phyloP scores from a whole-genome alignment of 1,140 invertebrate species.

The Elymnias hypermnestra region DNA sequence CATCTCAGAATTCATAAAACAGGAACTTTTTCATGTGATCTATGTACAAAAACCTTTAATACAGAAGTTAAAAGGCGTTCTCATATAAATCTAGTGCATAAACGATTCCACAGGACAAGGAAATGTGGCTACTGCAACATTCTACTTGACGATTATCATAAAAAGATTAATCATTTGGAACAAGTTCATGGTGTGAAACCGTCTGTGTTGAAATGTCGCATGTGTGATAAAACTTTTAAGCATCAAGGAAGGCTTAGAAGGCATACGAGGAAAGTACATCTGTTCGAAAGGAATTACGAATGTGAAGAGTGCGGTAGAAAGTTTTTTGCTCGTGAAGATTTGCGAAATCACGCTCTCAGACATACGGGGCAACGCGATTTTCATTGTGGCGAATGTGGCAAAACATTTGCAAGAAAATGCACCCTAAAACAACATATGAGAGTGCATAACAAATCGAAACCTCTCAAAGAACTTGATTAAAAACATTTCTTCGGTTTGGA shows the following conservation, averaged over 20 bases:
- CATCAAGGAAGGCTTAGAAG: constrained; percentile 22
- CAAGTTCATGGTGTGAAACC: constrained; percentile 27
- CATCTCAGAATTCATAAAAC: constrained; percentile 12
- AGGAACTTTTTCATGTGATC: constrained; percentile 19
- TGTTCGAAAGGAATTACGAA: constrained; percentile 27
- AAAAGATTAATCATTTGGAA: constrained; percentile 25
- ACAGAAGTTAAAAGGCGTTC: constrained; percentile 21
- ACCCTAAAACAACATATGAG: constrained; percentile 69
- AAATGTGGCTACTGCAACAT: constrained; percentile 38
- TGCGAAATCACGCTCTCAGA: constrained; percentile 46
- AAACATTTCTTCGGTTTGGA: too few species aligned
- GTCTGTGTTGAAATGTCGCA: constrained; percentile 24
- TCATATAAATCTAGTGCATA: constrained; percentile 29
- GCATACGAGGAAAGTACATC: constrained; percentile 31
- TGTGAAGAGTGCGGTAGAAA: constrained; percentile 28
- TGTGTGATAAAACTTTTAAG: constrained; percentile 23
- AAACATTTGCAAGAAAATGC: constrained; percentile 71
- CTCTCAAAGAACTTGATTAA: too few species aligned
- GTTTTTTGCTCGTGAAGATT: constrained; percentile 17
- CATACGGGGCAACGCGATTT: constrained; percentile 83
- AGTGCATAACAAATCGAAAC: constrained; percentile 64
- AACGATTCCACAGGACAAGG: constrained; percentile 14
- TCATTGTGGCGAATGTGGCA: constrained; percentile 79
- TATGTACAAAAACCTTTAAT: constrained; percentile 31
- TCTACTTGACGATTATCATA: constrained; percentile 24